Evolutionary conservation across 2,888 invertebrate genomes (phyloP).

Genomic region (Coenonympha arcania): DNA sequence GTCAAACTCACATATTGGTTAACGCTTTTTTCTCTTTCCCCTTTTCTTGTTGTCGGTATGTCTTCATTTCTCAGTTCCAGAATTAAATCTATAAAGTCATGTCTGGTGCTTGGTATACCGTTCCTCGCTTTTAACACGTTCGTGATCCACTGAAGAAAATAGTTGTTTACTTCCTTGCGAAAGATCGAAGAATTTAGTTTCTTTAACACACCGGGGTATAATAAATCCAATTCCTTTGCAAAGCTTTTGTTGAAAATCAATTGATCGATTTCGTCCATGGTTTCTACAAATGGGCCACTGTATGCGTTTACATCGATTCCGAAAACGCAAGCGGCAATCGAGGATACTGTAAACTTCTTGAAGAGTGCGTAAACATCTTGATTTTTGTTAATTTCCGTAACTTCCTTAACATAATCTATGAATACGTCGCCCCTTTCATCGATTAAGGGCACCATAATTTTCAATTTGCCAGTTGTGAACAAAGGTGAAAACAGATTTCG

Average conservation of each 20-base stretch:
- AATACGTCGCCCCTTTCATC: neutral
- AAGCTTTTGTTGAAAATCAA: neutral
- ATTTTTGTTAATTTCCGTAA: neutral
- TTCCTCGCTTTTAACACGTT: conserved; percentile 28
- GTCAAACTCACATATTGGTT: neutral
- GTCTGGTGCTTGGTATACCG: conserved; percentile 35
- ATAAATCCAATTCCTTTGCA: neutral
- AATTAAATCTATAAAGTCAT: conserved; percentile 49
- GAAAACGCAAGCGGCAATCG: neutral
- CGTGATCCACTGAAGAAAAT: neutral
- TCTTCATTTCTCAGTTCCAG: conserved; percentile 38
- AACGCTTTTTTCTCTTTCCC: conserved; percentile 28
- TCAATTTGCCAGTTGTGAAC: neutral
- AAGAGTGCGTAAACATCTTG: neutral
- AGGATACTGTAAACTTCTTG: neutral
- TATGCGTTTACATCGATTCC: neutral
- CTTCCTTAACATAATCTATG: neutral
- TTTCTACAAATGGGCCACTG: neutral
- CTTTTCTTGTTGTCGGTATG: no score
- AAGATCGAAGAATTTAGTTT: neutral
- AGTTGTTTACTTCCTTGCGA: neutral
- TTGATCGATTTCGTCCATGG: neutral
- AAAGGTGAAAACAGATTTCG: neutral
- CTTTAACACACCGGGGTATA: neutral
- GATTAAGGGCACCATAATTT: neutral